Evolutionary conservation across 2,888 invertebrate genomes (phyloP).

Genomic region (Malthinus flaveolus): DNA sequence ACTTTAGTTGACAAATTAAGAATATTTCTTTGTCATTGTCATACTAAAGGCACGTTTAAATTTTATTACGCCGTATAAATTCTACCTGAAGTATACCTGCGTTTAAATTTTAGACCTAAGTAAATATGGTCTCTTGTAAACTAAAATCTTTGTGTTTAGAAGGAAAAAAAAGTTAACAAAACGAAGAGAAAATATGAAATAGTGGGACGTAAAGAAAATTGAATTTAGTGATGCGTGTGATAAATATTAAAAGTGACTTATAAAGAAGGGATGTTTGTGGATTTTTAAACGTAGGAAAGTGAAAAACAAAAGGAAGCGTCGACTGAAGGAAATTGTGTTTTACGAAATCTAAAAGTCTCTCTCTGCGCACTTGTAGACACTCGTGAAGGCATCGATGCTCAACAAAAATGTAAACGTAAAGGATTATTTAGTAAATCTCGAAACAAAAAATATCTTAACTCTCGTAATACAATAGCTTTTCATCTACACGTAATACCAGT

Average conservation of each 20-base stretch:
- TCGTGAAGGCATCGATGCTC: too few species aligned
- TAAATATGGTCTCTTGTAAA: constrained; percentile 1
- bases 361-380: too few species aligned
- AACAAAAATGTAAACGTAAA: too few species aligned
- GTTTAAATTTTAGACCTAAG: constrained; percentile 1
- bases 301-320: background rate
- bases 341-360: too few species aligned
- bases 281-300: background rate
- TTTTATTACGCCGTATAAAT: background rate
- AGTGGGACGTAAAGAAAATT: background rate
- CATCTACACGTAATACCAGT: too few species aligned
- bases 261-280: background rate
- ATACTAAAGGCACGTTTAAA: background rate
- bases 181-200: background rate
- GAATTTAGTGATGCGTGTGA: background rate
- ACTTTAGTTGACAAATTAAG: too few species aligned
- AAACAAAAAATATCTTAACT: too few species aligned
- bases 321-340: too few species aligned
- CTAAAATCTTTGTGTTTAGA: too few species aligned
- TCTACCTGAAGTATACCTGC: constrained; percentile 1
- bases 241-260: constrained; percentile 2
- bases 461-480: too few species aligned
- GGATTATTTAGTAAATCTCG: too few species aligned
- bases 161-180: background rate
- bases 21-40: too few species aligned